A percentile compares a stretch with the other conserved stretches of the same genome.
Evolutionary conservation across 2,888 invertebrate species (phyloP).

Genomic region (Neocrepidodera transversa): DNA sequence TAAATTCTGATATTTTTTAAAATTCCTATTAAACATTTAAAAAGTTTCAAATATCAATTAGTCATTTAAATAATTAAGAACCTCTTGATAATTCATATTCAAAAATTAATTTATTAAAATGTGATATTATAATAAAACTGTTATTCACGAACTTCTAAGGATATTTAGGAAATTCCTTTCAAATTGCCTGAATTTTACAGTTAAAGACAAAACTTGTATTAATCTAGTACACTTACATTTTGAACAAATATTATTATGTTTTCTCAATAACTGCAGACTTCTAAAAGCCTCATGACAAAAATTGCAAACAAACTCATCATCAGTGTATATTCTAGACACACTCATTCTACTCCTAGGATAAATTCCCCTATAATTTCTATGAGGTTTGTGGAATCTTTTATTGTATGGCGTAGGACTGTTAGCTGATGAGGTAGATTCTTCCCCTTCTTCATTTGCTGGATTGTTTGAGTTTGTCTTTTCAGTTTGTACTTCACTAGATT

Average conservation of each 20-base stretch:
- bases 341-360: slow-evolving; percentile 14
- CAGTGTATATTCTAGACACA: slow-evolving; percentile 33
- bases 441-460: background rate
- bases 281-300: slow-evolving; percentile 47
- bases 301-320: slow-evolving; percentile 47
- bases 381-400: slow-evolving; percentile 10
- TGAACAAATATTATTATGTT: slow-evolving; percentile 47
- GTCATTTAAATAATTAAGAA: too few relatives aligned
- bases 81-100: too few relatives aligned
- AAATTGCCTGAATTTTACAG: too few relatives aligned
- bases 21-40: too few relatives aligned
- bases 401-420: background rate
- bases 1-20: too few relatives aligned
- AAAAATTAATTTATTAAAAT: too few relatives aligned
- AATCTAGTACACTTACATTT: slow-evolving; percentile 44
- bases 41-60: too few relatives aligned
- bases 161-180: too few relatives aligned
- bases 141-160: too few relatives aligned
- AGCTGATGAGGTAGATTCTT: background rate
- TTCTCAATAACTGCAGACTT: slow-evolving; percentile 46
- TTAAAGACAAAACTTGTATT: too few relatives aligned
- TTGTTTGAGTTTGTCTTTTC: background rate
- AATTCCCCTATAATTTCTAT: background rate
- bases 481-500: background rate
- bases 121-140: too few relatives aligned